A percentile compares a stretch with the other conserved stretches of the same genome.
phyloP scores from a whole-genome alignment of 2,888 invertebrate species.

The Xiphydria camelus region DNA sequence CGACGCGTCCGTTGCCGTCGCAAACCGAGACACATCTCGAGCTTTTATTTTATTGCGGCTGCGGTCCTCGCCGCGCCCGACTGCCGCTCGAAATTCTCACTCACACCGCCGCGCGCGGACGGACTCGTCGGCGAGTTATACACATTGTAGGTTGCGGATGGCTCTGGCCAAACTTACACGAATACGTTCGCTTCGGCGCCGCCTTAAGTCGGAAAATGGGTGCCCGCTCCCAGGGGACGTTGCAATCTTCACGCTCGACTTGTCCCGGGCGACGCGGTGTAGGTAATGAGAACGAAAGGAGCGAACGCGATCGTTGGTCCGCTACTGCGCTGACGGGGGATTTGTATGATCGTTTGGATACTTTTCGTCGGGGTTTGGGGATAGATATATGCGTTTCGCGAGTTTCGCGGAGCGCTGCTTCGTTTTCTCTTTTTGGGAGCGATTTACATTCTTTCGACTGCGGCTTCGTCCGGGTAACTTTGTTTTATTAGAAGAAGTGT shows the following conservation, averaged over 20 bases:
- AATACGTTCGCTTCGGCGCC: too few species aligned
- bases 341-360: too few species aligned
- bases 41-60: slow-evolving; percentile 30
- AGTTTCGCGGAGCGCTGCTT: too few species aligned
- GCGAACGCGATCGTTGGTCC: too few species aligned
- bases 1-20: slow-evolving; percentile 16
- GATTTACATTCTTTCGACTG: too few species aligned
- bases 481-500: too few species aligned
- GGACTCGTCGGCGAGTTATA: slow-evolving; percentile 18
- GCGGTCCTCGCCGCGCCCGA: slow-evolving; percentile 15
- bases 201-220: too few species aligned
- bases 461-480: too few species aligned
- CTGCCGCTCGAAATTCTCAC: slow-evolving; percentile 24
- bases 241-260: slow-evolving; percentile 14
- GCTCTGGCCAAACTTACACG: slow-evolving; percentile 36
- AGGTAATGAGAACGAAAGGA: not conserved
- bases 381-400: too few species aligned
- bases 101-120: slow-evolving; percentile 15
- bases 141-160: slow-evolving; percentile 43
- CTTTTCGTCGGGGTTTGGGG: too few species aligned
- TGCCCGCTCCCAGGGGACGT: slow-evolving; percentile 3
- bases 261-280: not conserved
- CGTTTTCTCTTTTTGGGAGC: too few species aligned
- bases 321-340: too few species aligned
- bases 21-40: slow-evolving; percentile 14